phyloP scores from a whole-genome alignment of 23 tunicate genomes.

The Diplosoma virens region DNA sequence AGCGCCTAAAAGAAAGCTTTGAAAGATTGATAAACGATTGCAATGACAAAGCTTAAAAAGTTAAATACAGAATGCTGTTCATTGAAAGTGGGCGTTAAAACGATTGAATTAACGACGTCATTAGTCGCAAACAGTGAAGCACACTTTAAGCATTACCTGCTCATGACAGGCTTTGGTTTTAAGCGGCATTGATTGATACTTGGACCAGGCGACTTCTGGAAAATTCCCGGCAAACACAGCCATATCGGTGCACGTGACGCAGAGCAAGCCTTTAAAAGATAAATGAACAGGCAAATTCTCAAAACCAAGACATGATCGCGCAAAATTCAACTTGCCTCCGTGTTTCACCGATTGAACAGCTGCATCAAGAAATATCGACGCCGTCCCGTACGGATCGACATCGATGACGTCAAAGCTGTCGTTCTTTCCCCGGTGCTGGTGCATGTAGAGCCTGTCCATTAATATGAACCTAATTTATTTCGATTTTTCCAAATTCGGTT shows the following conservation, averaged over 20 bases:
- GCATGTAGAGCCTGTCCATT: conserved; percentile 75
- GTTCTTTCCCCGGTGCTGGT: conserved; percentile 48
- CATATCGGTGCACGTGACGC: conserved; percentile 99
- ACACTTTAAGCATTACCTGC: conserved; percentile 44
- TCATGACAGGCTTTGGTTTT: conserved; percentile 91
- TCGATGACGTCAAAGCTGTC: conserved; percentile 73
- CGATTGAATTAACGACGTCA: background rate
- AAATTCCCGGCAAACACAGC: conserved; percentile 88
- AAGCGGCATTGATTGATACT: conserved; percentile 82
- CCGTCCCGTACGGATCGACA: conserved; percentile 95
- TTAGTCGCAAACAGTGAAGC: background rate
- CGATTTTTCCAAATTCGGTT: no score
- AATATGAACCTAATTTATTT: no score
- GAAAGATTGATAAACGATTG: no score
- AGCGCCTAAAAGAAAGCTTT: conserved; percentile 56
- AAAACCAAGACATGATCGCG: background rate
- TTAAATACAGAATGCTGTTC: no score
- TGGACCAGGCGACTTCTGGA: conserved; percentile 93
- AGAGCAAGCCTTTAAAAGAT: conserved; percentile 57
- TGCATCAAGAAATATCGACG: conserved; percentile 74
- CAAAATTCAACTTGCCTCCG: conserved; percentile 71
- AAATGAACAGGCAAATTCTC: background rate
- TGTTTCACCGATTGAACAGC: conserved; percentile 88
- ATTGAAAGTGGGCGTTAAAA: background rate
- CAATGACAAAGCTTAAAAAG: no score